phyloP scores from a whole-genome alignment of 2,797 vertebrate genomes.

The Taenioides sp. region DNA sequence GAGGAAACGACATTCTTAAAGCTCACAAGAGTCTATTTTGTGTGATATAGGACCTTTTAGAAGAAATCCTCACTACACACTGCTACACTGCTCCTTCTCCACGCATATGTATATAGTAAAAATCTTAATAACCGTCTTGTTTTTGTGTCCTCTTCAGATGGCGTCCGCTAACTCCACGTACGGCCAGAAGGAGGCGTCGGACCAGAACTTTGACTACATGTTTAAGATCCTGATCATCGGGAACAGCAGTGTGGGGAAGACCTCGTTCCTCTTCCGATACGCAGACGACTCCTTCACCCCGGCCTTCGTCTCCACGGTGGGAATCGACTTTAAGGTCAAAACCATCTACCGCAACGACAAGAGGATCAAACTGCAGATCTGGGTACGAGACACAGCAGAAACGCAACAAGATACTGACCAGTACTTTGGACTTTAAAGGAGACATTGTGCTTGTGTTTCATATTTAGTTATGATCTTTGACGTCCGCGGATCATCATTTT shows the following conservation, averaged over 20 bases:
- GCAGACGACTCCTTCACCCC: slow-evolving; percentile 96
- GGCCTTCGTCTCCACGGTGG: slow-evolving; percentile 95
- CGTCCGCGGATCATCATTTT: too few relatives aligned
- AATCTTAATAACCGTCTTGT: too few relatives aligned
- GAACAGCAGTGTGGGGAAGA: slow-evolving; percentile 97
- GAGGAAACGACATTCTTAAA: too few relatives aligned
- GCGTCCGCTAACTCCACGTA: slow-evolving; percentile 94
- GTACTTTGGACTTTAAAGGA: too few relatives aligned
- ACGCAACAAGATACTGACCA: too few relatives aligned
- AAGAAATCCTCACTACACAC: too few relatives aligned
- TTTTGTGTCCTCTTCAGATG: slow-evolving; percentile 78
- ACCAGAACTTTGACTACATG: slow-evolving; percentile 99
- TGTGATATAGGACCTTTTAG: too few relatives aligned
- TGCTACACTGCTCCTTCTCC: too few relatives aligned
- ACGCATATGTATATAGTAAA: too few relatives aligned
- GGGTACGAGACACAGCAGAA: slow-evolving; percentile 61
- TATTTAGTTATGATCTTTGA: too few relatives aligned
- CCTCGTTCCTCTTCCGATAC: slow-evolving; percentile 95
- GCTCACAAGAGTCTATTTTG: too few relatives aligned
- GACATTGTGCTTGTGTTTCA: too few relatives aligned
- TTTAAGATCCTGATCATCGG: slow-evolving; percentile 99
- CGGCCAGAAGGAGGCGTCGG: slow-evolving; percentile 95
- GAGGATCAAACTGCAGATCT: slow-evolving; percentile 97
- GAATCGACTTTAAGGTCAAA: slow-evolving; percentile 99
- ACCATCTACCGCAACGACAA: slow-evolving; percentile 98